Conservation (phyloP, 2,888 invertebrate species). For the Aspidiotus destructor region DNA sequence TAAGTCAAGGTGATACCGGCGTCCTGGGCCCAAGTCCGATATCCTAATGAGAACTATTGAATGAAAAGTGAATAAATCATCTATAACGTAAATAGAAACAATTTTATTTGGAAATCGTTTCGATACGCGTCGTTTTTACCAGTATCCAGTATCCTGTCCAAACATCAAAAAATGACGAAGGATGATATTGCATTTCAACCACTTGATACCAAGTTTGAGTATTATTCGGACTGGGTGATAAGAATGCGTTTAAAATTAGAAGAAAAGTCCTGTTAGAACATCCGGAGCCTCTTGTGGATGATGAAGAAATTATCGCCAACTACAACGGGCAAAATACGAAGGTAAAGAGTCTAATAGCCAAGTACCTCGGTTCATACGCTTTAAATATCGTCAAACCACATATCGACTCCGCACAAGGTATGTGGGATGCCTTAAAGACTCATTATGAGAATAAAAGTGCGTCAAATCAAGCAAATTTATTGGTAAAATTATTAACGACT, state of each 20-base stretch:
- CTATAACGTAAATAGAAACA: no score
- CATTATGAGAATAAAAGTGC: background rate
- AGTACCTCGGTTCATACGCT: background rate
- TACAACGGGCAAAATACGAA: background rate
- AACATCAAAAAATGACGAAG: no score
- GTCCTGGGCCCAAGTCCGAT: no score
- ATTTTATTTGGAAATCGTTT: no score
- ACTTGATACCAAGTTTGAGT: background rate
- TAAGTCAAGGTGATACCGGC: no score
- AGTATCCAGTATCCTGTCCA: no score
- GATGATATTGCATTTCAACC: background rate
- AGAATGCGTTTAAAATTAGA: background rate
- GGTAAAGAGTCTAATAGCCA: background rate
- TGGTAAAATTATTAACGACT: background rate
- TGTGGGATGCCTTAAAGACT: background rate
- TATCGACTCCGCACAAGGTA: background rate
- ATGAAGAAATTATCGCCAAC: background rate
- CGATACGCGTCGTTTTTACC: no score
- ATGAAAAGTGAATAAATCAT: no score
- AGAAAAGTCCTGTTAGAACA: background rate
- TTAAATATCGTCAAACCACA: background rate
- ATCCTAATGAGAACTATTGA: no score
- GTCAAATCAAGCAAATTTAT: background rate
- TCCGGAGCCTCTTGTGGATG: background rate
- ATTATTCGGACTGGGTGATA: background rate